Evolutionary conservation across 2,113 vertebrate species (phyloP), one percentile per base, ranked within the genome.

Genomic region (Hippocampus guttulatus): DNA sequence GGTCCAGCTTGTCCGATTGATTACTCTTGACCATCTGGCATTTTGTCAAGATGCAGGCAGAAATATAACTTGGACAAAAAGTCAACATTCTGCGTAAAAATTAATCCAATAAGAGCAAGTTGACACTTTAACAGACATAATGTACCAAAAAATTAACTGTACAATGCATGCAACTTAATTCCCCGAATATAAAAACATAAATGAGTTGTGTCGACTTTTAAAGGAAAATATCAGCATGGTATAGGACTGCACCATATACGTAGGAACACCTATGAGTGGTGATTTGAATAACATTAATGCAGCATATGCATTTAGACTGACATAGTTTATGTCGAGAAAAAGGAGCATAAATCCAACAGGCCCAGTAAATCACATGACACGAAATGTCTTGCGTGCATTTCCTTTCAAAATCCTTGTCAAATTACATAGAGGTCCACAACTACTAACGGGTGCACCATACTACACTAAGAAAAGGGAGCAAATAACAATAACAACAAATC

Each of bases 351-450:
- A 74, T 64, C 0, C 30, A 68, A 47, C 70, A 60, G 81, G 76
- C 75, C 74, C 64, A 71, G 60, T 10, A 47, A 57, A 77, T 87
- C 67, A 88, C 83, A 78, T 85, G 79, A 82, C 74, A 76, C 60
- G 62, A 18, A 51, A 80, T 27, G 23, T 14, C 61, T 23, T 45
- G 3, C 43, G 47, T 3, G 55, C 27, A 2, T 14, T 55, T 52
- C 41, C 43, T 3, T 49, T 23, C 64, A 65, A 49, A 27, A 10
- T 40, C 11, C 11, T 10, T 65, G 49, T 23, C 43, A 38, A 18
- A 10, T 57, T 73, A 16, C 60, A 7, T 18, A 30, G 61, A 27
- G 40, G 11, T 16, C 12, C 14, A 15, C 9, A 6, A 20, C 9
- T 6, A 0, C 33, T 18, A 16, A 12, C 3, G 11, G 5, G 49